A percentile compares a stretch with the other conserved stretches of the same genome.
These are phyloP conservation scores for Acheta domesticus DNA, from an alignment of 2,888 invertebrate genomes.

Conservation along the genomic window DNA sequence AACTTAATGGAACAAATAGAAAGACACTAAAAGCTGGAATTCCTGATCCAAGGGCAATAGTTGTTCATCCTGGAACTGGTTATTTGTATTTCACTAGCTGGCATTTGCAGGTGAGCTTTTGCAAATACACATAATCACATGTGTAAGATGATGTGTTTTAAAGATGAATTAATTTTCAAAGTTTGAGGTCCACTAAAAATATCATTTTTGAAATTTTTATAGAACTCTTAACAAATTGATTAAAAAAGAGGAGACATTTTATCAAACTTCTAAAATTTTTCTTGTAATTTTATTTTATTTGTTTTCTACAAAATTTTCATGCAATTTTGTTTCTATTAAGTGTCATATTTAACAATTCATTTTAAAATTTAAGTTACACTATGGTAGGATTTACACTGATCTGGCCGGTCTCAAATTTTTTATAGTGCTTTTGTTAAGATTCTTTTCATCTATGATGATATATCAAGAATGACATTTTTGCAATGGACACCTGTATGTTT, in stretches of 20 bases:
- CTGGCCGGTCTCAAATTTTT: too few species aligned
- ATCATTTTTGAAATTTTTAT: too few species aligned
- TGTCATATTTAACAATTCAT: too few species aligned
- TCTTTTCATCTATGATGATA: too few species aligned
- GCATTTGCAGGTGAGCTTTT: conserved; percentile 62
- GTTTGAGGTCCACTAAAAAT: neutral
- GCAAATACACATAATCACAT: neutral
- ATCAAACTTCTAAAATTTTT: neutral
- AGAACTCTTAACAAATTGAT: too few species aligned
- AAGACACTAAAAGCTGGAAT: conserved; percentile 86
- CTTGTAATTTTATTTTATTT: neutral
- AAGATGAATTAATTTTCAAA: neutral
- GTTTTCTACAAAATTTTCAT: neutral
- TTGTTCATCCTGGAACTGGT: conserved; percentile 91
- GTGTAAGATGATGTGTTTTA: neutral
- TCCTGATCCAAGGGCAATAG: conserved; percentile 90
- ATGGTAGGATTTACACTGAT: too few species aligned
- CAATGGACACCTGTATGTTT: too few species aligned
- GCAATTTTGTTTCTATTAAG: too few species aligned
- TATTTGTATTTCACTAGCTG: conserved; percentile 94
- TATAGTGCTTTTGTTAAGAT: too few species aligned
- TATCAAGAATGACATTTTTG: too few species aligned
- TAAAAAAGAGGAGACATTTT: neutral
- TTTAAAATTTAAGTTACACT: too few species aligned
- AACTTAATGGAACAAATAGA: conserved; percentile 85